Conservation (phyloP, 2,113 vertebrate genomes). For the Lichenostomus cassidix region DNA sequence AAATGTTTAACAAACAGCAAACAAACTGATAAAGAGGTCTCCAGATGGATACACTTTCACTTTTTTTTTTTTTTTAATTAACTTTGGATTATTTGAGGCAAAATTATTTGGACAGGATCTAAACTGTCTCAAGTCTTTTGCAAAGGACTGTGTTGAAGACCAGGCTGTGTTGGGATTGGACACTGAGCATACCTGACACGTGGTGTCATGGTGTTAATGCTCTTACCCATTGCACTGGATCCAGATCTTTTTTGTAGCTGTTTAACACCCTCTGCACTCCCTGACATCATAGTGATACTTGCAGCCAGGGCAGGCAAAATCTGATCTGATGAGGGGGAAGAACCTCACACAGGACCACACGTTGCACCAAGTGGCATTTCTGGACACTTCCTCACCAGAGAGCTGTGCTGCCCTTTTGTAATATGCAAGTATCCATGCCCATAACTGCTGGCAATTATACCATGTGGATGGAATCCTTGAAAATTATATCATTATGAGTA, state of each 20-base stretch:
- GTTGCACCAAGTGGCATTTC: neutral
- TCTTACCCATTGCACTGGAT: neutral
- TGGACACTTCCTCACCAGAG: neutral
- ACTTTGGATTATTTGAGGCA: neutral
- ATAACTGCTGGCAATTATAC: neutral
- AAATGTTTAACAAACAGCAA: neutral
- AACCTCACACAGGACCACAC: neutral
- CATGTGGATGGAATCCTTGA: neutral
- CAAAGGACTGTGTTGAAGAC: neutral
- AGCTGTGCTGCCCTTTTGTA: neutral
- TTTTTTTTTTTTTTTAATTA: neutral
- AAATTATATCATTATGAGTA: constrained; percentile 43
- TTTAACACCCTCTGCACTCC: neutral
- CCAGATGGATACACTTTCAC: neutral
- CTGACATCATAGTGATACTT: neutral
- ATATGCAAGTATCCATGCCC: neutral
- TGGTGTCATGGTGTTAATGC: neutral
- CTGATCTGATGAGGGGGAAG: neutral
- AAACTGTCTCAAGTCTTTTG: neutral
- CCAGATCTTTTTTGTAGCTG: neutral
- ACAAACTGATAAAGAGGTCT: neutral
- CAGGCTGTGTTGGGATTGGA: neutral
- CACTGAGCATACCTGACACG: neutral
- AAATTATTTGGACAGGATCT: neutral
- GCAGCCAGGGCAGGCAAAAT: neutral